Evolutionary conservation across 2,888 invertebrate genomes (phyloP).

Genomic region (Lasius platythorax): DNA sequence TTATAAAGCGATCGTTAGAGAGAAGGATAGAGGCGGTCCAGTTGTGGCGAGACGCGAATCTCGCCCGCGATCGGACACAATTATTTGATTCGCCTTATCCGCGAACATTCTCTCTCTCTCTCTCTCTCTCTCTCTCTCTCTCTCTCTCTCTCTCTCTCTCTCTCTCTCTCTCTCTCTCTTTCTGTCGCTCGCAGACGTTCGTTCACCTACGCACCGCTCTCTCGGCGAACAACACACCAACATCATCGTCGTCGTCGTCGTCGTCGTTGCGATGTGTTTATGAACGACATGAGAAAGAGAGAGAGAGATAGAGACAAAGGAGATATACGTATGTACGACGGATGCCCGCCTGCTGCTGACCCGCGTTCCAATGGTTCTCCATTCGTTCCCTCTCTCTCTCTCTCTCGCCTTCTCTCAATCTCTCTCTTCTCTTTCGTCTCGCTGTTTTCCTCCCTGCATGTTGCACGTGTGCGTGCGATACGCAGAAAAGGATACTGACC

Average conservation of each 20-base stretch:
- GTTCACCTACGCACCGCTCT: slow-evolving; percentile 68
- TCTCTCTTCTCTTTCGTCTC: neutral
- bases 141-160: slow-evolving; percentile 1
- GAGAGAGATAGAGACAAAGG: slow-evolving; percentile 36
- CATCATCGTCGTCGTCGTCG: slow-evolving; percentile 30
- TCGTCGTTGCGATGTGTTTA: slow-evolving; percentile 65
- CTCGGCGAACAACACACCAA: slow-evolving; percentile 34
- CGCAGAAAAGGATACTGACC: slow-evolving; percentile 71
- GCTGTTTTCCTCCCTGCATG: slow-evolving; percentile 32
- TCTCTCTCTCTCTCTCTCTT: neutral
- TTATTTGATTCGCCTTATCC: slow-evolving; percentile 70
- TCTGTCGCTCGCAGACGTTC: slow-evolving; percentile 61
- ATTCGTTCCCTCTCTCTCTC: neutral
- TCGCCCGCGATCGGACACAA: slow-evolving; percentile 54
- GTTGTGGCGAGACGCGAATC: slow-evolving; percentile 33
- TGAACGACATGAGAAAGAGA: slow-evolving; percentile 47
- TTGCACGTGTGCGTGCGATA: slow-evolving; percentile 59
- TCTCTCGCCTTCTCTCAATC: neutral
- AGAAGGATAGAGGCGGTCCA: slow-evolving; percentile 30
- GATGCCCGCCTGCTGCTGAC: slow-evolving; percentile 41
- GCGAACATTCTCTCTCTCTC: slow-evolving; percentile 8
- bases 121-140: neutral
- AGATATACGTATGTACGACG: slow-evolving; percentile 48
- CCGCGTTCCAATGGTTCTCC: slow-evolving; percentile 59
- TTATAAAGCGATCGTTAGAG: slow-evolving; percentile 14